A percentile compares a stretch with the other conserved stretches of the same genome.
Evolutionary conservation across 2,113 vertebrate genomes (phyloP).

Genomic region (Callocephalon fimbriatum): DNA sequence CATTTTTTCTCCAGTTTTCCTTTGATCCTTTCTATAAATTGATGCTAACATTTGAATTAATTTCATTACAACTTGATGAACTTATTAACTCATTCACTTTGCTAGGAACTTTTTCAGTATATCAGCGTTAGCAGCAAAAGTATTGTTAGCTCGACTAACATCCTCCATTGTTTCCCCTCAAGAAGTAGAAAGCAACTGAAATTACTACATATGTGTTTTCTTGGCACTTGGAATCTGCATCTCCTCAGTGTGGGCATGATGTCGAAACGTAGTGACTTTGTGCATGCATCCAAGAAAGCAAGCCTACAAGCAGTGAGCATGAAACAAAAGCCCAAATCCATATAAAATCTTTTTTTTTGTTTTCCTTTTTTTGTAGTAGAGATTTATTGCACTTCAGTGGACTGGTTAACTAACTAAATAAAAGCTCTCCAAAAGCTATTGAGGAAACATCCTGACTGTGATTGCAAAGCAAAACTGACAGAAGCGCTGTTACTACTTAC

Average conservation of each 20-base stretch:
- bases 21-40: not conserved
- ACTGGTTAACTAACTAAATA: slow-evolving; percentile 45
- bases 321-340: not conserved
- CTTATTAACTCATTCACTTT: not conserved
- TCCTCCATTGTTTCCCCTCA: not conserved
- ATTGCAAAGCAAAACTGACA: slow-evolving; percentile 42
- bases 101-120: not conserved
- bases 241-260: not conserved
- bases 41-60: not conserved
- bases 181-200: not conserved
- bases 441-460: not conserved
- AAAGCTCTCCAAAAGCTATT: slow-evolving; percentile 48
- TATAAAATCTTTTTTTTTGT: not conserved
- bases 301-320: slow-evolving; percentile 2
- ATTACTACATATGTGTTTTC: not conserved
- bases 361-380: not conserved
- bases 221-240: not conserved
- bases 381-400: slow-evolving; percentile 49
- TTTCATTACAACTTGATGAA: not conserved
- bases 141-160: not conserved
- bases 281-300: slow-evolving; percentile 40
- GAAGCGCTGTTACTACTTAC: not conserved
- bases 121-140: not conserved
- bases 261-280: slow-evolving; percentile 40
- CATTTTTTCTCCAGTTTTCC: not conserved